Evolutionary conservation across 2,888 invertebrate genomes (phyloP).

Genomic region (Idaea biselata): DNA sequence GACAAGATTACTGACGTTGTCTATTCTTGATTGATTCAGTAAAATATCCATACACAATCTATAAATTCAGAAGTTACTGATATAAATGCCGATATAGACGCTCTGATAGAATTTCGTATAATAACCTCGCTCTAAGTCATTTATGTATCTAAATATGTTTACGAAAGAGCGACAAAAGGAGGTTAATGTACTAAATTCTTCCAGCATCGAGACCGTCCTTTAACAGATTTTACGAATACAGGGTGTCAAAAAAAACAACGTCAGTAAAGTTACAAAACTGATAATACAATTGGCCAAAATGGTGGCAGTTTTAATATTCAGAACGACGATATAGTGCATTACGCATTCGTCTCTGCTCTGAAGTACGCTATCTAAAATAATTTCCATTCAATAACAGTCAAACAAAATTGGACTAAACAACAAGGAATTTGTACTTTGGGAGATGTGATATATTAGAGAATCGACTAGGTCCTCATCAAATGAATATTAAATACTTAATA

Average conservation of each 20-base stretch:
- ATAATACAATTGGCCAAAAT: conserved; percentile 26
- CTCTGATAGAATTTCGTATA: too few species aligned
- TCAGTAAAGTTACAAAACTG: conserved; percentile 23
- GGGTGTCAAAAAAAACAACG: neutral
- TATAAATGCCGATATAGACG: too few species aligned
- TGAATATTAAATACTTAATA: conserved; percentile 80
- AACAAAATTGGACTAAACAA: conserved; percentile 82
- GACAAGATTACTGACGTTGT: neutral
- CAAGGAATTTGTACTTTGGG: conserved; percentile 82
- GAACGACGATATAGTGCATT: conserved; percentile 25
- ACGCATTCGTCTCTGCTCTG: conserved; percentile 27
- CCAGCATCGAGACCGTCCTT: too few species aligned
- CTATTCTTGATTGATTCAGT: neutral
- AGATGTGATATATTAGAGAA: conserved; percentile 80
- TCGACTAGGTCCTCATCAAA: conserved; percentile 81
- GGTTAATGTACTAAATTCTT: too few species aligned
- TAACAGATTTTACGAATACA: neutral
- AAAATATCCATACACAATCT: neutral
- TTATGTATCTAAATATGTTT: too few species aligned
- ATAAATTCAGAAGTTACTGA: too few species aligned
- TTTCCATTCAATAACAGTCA: conserved; percentile 78
- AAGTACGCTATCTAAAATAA: conserved; percentile 66
- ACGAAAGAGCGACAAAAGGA: too few species aligned
- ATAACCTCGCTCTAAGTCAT: too few species aligned
- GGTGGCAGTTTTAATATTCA: conserved; percentile 32